Evolutionary conservation across 2,888 invertebrate species (phyloP).

Genomic region (Petrolisthes manimaculis): DNA sequence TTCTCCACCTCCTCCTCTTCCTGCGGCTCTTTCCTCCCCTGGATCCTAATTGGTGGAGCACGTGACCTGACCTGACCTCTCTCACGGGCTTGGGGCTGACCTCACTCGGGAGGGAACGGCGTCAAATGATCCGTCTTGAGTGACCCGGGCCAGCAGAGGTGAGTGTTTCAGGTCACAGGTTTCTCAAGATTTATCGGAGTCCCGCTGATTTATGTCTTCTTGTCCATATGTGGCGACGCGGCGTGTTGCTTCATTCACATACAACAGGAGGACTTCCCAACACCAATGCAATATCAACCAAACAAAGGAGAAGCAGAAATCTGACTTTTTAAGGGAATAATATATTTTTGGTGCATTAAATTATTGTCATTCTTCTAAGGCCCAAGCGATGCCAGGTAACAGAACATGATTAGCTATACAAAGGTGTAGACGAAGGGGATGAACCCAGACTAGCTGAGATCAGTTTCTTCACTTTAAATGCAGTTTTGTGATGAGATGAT

Average conservation of each 20-base stretch:
- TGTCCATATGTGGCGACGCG: neutral
- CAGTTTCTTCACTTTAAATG: too few species aligned
- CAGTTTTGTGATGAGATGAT: too few species aligned
- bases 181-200: neutral
- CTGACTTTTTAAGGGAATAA: too few species aligned
- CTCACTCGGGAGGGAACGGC: neutral
- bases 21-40: neutral
- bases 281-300: too few species aligned
- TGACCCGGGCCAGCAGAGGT: neutral
- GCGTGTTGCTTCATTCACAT: neutral
- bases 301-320: too few species aligned
- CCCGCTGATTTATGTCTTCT: neutral
- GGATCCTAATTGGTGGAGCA: neutral
- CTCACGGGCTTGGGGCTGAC: neutral
- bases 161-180: neutral
- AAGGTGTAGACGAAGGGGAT: too few species aligned
- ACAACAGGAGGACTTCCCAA: too few species aligned
- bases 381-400: too few species aligned
- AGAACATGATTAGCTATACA: too few species aligned
- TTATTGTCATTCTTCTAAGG: too few species aligned
- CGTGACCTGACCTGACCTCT: neutral
- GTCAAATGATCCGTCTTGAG: constrained; percentile 1
- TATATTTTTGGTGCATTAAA: too few species aligned
- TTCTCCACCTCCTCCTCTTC: neutral
- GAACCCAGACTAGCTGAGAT: too few species aligned